Evolutionary conservation across 2,888 invertebrate genomes (phyloP).

Genomic region (Prenolepis imparis): DNA sequence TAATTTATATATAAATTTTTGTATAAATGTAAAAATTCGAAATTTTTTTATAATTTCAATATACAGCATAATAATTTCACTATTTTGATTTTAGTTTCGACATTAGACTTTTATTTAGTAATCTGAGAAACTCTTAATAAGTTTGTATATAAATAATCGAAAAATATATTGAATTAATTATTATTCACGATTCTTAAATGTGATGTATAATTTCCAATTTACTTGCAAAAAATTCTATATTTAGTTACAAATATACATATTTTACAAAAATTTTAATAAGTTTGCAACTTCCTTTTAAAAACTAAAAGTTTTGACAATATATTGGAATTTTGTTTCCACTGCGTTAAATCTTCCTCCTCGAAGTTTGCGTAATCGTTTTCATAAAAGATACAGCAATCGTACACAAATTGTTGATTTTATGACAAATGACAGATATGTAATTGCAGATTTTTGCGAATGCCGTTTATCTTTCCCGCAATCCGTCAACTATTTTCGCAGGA

Average conservation of each 20-base stretch:
- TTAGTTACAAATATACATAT: too few species aligned
- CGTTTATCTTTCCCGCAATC: not conserved
- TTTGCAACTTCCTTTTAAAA: not conserved
- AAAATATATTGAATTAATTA: too few species aligned
- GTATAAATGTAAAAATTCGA: too few species aligned
- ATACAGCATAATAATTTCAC: not conserved
- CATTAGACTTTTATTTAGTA: not conserved
- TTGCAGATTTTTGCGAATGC: conserved; percentile 13
- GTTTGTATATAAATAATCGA: too few species aligned
- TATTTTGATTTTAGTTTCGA: not conserved
- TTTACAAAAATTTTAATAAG: not conserved
- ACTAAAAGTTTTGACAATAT: not conserved
- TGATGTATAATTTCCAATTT: too few species aligned
- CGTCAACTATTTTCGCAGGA: not conserved
- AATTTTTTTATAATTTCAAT: not conserved
- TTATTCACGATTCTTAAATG: too few species aligned
- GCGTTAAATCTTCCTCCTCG: not conserved
- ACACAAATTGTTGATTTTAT: not conserved
- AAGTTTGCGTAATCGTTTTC: conserved; percentile 7
- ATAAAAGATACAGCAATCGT: not conserved
- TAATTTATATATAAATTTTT: not conserved
- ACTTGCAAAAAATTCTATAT: too few species aligned
- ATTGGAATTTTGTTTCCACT: not conserved
- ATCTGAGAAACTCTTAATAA: too few species aligned
- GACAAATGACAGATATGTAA: not conserved